Percentiles rank a stretch among this genome's conserved stretches.
Evolutionary conservation across 2,888 invertebrate species (phyloP).

Genomic region (Hirtodrosophila alboralis): DNA sequence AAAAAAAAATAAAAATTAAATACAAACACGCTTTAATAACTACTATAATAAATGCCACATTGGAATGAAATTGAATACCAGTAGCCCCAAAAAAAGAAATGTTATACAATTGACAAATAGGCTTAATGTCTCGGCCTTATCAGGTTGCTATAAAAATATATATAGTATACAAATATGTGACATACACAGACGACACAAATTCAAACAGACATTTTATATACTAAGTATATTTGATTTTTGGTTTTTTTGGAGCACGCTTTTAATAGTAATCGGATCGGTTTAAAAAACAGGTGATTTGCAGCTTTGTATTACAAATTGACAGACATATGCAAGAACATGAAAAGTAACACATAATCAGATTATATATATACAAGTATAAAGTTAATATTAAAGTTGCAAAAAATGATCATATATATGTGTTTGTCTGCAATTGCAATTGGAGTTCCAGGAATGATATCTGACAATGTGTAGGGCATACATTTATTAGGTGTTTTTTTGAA

Average conservation of each 20-base stretch:
- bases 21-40: neutral
- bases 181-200: neutral
- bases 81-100: conserved; percentile 39
- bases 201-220: conserved; percentile 27
- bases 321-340: conserved; percentile 33
- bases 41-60: conserved; percentile 11
- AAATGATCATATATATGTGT: too few species aligned
- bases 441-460: conserved; percentile 43
- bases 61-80: conserved; percentile 39
- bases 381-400: conserved; percentile 3
- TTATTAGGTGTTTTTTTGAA: neutral
- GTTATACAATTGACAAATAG: conserved; percentile 49
- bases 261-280: conserved; percentile 54
- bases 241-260: conserved; percentile 67
- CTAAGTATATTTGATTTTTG: conserved; percentile 25
- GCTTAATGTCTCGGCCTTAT: conserved; percentile 43
- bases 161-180: neutral
- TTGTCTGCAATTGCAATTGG: conserved; percentile 32
- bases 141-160: conserved; percentile 29
- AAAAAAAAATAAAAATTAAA: too few species aligned
- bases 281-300: conserved; percentile 30
- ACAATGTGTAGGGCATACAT: conserved; percentile 28
- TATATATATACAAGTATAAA: conserved; percentile 12
- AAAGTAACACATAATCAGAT: conserved; percentile 7
- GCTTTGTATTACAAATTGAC: conserved; percentile 40